Evolutionary conservation across 1,140 invertebrate genomes (phyloP).

Genomic region (Glossosoma conforme): DNA sequence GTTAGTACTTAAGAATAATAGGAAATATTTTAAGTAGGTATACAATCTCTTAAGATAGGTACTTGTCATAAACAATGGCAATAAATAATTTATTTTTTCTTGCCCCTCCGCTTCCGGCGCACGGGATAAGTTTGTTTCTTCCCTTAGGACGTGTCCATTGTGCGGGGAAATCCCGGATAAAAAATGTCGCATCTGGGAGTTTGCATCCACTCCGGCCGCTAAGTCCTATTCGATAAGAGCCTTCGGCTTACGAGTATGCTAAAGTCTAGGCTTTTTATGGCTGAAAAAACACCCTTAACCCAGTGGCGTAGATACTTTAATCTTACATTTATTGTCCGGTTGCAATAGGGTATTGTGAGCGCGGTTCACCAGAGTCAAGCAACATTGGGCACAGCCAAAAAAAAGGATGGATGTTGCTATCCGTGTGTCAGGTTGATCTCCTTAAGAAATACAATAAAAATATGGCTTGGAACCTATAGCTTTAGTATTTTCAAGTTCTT

Average conservation of each 20-base stretch:
- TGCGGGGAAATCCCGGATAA: conserved; percentile 21
- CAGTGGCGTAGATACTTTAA: not conserved
- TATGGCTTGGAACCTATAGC: no score
- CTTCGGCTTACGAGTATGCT: conserved; percentile 29
- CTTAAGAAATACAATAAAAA: no score
- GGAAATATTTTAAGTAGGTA: no score
- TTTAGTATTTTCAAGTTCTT: no score
- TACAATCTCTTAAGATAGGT: no score
- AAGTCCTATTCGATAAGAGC: conserved; percentile 32
- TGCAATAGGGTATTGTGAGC: no score
- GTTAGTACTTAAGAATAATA: no score
- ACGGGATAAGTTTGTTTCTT: conserved; percentile 21
- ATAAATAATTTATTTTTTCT: conserved; percentile 19
- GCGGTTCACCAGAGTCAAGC: no score
- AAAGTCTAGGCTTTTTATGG: conserved; percentile 19
- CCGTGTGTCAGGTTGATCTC: no score
- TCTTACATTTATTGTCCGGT: no score
- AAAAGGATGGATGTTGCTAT: no score
- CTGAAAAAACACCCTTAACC: not conserved
- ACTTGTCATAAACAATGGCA: conserved; percentile 13
- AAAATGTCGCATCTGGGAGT: conserved; percentile 33
- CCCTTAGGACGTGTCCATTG: conserved; percentile 30
- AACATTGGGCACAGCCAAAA: no score
- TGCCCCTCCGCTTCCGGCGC: not conserved
- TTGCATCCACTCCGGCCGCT: conserved; percentile 27